phyloP scores from a whole-genome alignment of 2,113 vertebrate genomes.

The Phaethornis superciliosus region DNA sequence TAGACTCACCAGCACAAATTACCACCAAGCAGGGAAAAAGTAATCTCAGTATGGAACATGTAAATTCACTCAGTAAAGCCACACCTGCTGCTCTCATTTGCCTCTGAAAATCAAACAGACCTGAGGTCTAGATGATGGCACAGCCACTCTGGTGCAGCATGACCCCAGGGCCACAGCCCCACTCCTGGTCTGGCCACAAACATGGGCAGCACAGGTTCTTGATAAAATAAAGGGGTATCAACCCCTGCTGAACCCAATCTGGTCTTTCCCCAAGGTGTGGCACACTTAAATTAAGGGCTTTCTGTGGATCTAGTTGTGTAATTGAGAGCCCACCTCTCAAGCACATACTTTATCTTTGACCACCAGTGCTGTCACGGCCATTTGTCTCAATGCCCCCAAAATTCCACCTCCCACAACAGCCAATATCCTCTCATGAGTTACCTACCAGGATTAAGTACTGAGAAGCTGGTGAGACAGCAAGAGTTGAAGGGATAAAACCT shows the following conservation, averaged over 20 bases:
- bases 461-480: background rate
- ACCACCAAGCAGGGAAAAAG: background rate
- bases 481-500: background rate
- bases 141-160: rapidly evolving
- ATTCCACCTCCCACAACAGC: background rate
- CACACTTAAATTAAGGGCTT: background rate
- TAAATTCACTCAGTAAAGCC: background rate
- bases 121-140: background rate
- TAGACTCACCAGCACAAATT: background rate
- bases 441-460: background rate
- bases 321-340: background rate
- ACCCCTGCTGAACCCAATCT: background rate
- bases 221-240: background rate
- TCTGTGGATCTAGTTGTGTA: background rate
- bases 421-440: background rate
- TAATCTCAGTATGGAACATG: background rate
- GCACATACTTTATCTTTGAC: rapidly evolving
- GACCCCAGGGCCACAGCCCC: background rate
- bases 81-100: background rate
- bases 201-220: background rate
- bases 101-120: background rate
- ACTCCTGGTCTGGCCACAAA: background rate
- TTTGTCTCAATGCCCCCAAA: background rate
- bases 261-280: background rate
- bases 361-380: background rate